phyloP scores from a whole-genome alignment of 1,140 invertebrate genomes.

The Lanistes nyassanus region DNA sequence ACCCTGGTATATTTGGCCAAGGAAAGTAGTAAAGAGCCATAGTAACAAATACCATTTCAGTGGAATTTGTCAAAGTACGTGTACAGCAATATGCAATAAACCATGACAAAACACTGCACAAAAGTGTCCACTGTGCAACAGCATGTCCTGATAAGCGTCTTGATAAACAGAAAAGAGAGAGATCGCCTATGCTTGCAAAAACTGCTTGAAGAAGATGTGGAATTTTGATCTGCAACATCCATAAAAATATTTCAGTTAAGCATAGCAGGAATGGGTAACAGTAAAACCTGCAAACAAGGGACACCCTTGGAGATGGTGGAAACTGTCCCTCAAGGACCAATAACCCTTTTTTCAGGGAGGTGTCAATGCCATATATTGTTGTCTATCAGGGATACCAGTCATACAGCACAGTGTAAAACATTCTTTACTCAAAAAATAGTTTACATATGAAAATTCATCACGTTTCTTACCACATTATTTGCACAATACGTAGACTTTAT shows the following conservation, averaged over 20 bases:
- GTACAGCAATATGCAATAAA: constrained; percentile 90
- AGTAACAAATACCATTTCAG: constrained; percentile 82
- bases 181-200: constrained; percentile 80
- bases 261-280: too few relatives aligned
- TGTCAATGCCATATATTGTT: too few relatives aligned
- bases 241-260: not conserved
- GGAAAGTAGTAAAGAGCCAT: constrained; percentile 86
- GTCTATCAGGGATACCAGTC: too few relatives aligned
- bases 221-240: constrained; percentile 70
- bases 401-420: too few relatives aligned
- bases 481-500: too few relatives aligned
- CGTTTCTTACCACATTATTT: too few relatives aligned
- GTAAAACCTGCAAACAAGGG: too few relatives aligned
- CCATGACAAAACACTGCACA: constrained; percentile 75
- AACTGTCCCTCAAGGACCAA: too few relatives aligned
- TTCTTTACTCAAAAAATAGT: too few relatives aligned
- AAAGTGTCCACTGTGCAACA: constrained; percentile 63
- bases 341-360: too few relatives aligned
- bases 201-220: constrained; percentile 84
- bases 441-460: too few relatives aligned
- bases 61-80: constrained; percentile 84
- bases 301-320: too few relatives aligned
- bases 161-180: constrained; percentile 66
- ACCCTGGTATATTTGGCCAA: constrained; percentile 70
- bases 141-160: constrained; percentile 53